Evolutionary conservation across 2,888 invertebrate species (phyloP), one percentile per base, ranked within the genome.

Genomic region (Chrysodeixis includens): DNA sequence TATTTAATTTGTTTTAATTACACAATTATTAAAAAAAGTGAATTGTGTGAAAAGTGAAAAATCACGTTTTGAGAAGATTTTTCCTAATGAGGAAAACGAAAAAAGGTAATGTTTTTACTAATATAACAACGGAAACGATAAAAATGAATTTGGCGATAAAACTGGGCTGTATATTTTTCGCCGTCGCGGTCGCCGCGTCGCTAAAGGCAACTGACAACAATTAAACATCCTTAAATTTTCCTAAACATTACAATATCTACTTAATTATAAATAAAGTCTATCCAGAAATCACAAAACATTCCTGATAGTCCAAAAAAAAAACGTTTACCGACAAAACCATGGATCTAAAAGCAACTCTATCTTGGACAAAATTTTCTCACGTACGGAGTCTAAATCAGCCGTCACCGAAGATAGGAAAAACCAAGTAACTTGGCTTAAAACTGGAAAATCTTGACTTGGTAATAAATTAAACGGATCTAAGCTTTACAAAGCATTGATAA

Each of bases 391-490:
- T 44, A 46, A 46, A 56, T 26, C 26, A 52, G 30, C n/a, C n/a
- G n/a, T 62, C 57, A 58, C 22, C n/a, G n/a, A n/a, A 46, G 5
- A 26, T n/a, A 59, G 64, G 70, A 49, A 63, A 72, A 69, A 51
- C 59, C 75, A 35, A 7, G 35, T 30, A 18, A 56, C 32, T 69
- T 64, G 75, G 64, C 75, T 51, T 30, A n/a, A 12, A 49, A 74
- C 63, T 63, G 69, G 56, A 14, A 32, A 63, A 54, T 56, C 8
- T 57, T 22, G 49, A 59, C 49, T 14, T 26, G 18, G 52, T 57
- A 56, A 30, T 35, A 32, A 16, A 18, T 22, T 30, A 46, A 26
- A 10, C 30, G 53, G 58, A 44, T 32, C 56, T 56, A 40, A 69
- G n/a, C 2, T 10, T 18, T 1, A 10, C 46, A 12, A 20, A 20